phyloP scores from a whole-genome alignment of 2,888 invertebrate genomes.

The Caenorhabditis imperialis region DNA sequence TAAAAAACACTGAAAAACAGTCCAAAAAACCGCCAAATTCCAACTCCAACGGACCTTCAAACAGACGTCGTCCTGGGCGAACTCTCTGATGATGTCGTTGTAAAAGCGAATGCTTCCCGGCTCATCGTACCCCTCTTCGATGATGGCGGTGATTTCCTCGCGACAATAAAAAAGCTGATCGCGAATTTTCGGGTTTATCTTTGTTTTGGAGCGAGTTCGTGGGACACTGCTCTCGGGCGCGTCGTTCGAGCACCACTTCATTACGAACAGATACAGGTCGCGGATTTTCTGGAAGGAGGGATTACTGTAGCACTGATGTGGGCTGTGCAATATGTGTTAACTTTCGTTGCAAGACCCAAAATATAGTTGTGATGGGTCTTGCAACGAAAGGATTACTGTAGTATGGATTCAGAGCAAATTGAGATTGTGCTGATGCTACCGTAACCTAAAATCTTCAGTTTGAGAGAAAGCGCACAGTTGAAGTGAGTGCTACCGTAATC shows the following conservation, averaged over 20 bases:
- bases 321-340: too few species aligned
- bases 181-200: conserved; percentile 6
- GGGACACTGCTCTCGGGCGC: not conserved
- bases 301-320: too few species aligned
- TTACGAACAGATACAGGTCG: conserved; percentile 21
- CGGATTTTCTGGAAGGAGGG: conserved; percentile 38
- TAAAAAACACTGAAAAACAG: too few species aligned
- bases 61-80: conserved; percentile 16
- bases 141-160: conserved; percentile 2
- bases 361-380: too few species aligned
- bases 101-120: conserved; percentile 10
- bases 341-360: too few species aligned
- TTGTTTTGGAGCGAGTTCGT: conserved; percentile 5
- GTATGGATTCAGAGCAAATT: too few species aligned
- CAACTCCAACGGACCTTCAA: not conserved
- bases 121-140: conserved; percentile 25
- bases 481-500: too few species aligned
- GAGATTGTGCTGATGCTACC: too few species aligned
- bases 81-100: conserved; percentile 39
- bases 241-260: conserved; percentile 32
- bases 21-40: too few species aligned
- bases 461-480: too few species aligned
- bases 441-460: too few species aligned
- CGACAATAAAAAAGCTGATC: conserved; percentile 23
- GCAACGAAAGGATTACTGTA: too few species aligned